These are phyloP conservation scores for Hofmannophila pseudospretella DNA, from an alignment of 2,888 invertebrate genomes.

Conservation along the genomic window DNA sequence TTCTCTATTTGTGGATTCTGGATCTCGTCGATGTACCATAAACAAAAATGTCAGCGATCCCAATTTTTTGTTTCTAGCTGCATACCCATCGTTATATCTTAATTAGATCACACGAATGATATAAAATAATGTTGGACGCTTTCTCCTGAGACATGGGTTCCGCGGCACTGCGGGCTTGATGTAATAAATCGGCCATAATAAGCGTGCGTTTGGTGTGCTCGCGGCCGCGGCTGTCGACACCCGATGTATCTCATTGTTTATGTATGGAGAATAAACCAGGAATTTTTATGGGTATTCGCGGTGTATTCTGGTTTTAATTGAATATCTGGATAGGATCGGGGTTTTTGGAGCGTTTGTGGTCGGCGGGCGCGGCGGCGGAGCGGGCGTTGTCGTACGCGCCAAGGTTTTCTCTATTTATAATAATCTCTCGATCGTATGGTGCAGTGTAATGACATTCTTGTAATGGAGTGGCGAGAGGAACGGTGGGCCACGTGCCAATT, in stretches of 20 bases:
- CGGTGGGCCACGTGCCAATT: conserved; percentile 76
- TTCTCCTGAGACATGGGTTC: conserved; percentile 49
- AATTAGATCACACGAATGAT: conserved; percentile 75
- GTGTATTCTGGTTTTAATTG: conserved; percentile 54
- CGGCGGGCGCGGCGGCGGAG: conserved; percentile 3
- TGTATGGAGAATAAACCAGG: conserved; percentile 74
- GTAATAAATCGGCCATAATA: conserved; percentile 70
- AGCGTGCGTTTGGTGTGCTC: conserved; percentile 72
- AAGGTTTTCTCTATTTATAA: conserved; percentile 75
- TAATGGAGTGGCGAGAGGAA: conserved; percentile 70
- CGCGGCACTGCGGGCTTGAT: conserved; percentile 44
- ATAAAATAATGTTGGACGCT: conserved; percentile 68
- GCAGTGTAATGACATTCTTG: conserved; percentile 74
- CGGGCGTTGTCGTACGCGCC: conserved; percentile 37
- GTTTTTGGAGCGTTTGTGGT: conserved; percentile 33
- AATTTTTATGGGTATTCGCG: conserved; percentile 66
- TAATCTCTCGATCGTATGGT: conserved; percentile 63
- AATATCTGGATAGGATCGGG: conserved; percentile 46
- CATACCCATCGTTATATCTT: conserved; percentile 70
- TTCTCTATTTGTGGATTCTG: conserved; percentile 77
- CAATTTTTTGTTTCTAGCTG: conserved; percentile 77
- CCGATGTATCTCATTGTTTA: conserved; percentile 77
- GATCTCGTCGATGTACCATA: conserved; percentile 77
- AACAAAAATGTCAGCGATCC: conserved; percentile 79
- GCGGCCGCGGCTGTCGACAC: conserved; percentile 71